Percentiles rank a stretch among this genome's conserved stretches.
Conservation (phyloP, 2,113 vertebrate species). For the Procavia capensis region DNA sequence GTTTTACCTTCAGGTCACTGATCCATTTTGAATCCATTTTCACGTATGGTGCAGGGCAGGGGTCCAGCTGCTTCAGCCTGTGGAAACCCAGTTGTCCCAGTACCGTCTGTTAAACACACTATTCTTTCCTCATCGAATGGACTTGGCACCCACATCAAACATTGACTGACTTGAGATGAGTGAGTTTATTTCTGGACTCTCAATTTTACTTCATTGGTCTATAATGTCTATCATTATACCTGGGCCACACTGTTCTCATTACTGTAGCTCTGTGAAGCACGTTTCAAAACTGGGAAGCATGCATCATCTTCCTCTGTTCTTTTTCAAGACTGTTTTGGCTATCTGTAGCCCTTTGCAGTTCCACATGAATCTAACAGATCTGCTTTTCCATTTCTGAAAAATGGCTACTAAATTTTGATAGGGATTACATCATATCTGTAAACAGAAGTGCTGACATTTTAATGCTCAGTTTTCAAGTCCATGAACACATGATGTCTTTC, state of each 20-base stretch:
- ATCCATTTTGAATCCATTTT: not conserved
- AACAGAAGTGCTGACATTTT: not conserved
- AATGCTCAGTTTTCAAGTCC: not conserved
- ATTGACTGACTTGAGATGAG: not conserved
- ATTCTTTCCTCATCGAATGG: not conserved
- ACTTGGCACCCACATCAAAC: not conserved
- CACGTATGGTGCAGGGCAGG: not conserved
- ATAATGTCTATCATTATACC: not conserved
- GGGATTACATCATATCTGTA: not conserved
- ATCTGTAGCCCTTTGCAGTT: not conserved
- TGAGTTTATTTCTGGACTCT: not conserved
- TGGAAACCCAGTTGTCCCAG: not conserved
- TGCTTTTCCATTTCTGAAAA: not conserved
- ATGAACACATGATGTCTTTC: not conserved
- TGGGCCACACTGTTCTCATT: not conserved
- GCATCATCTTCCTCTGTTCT: not conserved
- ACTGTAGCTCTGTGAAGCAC: not conserved
- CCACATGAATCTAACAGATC: not conserved
- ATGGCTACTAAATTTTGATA: not conserved
- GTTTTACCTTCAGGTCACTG: not conserved
- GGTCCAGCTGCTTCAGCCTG: not conserved
- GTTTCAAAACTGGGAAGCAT: not conserved
- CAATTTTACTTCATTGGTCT: not conserved
- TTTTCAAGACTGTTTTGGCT: not conserved
- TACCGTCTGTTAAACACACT: not conserved